Evolutionary conservation across 2,888 invertebrate genomes (phyloP).

Genomic region (Ophioninae sp.): DNA sequence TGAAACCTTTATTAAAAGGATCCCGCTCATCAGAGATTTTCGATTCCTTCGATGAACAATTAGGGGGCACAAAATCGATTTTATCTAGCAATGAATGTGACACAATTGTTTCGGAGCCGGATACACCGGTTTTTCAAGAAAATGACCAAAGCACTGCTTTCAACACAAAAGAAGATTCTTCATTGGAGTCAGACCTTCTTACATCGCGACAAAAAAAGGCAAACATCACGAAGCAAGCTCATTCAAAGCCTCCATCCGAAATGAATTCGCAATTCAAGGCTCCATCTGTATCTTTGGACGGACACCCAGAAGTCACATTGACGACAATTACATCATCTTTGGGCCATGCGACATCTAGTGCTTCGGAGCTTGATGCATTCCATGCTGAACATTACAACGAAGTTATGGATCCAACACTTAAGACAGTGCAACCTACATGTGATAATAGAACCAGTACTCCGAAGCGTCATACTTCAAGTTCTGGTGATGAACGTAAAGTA

Average conservation of each 20-base stretch:
- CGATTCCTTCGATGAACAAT: conserved; percentile 7
- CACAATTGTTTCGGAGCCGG: neutral
- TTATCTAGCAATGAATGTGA: neutral
- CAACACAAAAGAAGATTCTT: neutral
- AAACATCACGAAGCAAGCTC: neutral
- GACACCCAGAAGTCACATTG: neutral
- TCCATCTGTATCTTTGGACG: neutral
- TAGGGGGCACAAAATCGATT: neutral
- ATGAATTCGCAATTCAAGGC: neutral
- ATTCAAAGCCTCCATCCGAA: neutral
- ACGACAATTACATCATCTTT: neutral
- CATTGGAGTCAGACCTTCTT: neutral
- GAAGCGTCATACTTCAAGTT: neutral
- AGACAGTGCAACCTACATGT: neutral
- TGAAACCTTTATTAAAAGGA: neutral
- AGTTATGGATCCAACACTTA: neutral
- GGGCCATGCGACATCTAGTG: neutral
- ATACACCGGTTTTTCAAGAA: neutral
- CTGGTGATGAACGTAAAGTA: conserved; percentile 9
- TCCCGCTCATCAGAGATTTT: neutral
- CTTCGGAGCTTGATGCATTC: neutral
- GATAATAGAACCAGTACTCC: neutral
- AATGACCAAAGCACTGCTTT: conserved; percentile 1
- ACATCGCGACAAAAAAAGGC: neutral
- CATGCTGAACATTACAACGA: neutral